These are phyloP conservation scores for Malacosoma neustria DNA, from an alignment of 2,888 invertebrate genomes.

Conservation along the genomic window DNA sequence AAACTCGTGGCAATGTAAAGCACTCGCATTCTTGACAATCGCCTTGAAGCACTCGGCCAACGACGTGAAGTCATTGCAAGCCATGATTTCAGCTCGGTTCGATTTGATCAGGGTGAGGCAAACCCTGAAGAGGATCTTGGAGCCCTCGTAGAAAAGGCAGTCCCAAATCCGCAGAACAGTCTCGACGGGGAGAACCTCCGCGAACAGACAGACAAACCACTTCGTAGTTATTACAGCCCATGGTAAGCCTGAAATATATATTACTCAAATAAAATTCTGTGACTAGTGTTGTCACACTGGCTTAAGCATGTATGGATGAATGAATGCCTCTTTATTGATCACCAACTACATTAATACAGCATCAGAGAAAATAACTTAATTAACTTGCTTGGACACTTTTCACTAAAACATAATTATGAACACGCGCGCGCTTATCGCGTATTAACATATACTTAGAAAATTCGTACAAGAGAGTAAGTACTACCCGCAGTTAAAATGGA, in stretches of 20 bases:
- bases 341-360: not conserved
- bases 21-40: slow-evolving; percentile 85
- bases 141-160: slow-evolving; percentile 95
- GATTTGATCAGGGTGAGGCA: slow-evolving; percentile 87
- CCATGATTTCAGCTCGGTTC: slow-evolving; percentile 81
- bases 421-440: no score
- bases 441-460: no score
- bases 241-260: slow-evolving; percentile 77
- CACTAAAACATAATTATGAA: not conserved
- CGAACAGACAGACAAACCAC: slow-evolving; percentile 96
- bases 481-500: no score
- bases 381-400: not conserved
- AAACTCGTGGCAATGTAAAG: slow-evolving; percentile 91
- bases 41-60: slow-evolving; percentile 88
- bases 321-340: not conserved
- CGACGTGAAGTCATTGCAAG: slow-evolving; percentile 86
- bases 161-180: slow-evolving; percentile 97
- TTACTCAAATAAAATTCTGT: no score
- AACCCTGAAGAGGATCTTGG: slow-evolving; percentile 93
- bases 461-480: no score
- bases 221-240: slow-evolving; percentile 95
- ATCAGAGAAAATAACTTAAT: not conserved
- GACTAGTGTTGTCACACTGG: no score
- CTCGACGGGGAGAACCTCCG: slow-evolving; percentile 95
- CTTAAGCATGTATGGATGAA: no score